These are phyloP conservation scores for Orbicella faveolata DNA, from an alignment of 64 coral and sea anemone species.

Conservation along the genomic window DNA sequence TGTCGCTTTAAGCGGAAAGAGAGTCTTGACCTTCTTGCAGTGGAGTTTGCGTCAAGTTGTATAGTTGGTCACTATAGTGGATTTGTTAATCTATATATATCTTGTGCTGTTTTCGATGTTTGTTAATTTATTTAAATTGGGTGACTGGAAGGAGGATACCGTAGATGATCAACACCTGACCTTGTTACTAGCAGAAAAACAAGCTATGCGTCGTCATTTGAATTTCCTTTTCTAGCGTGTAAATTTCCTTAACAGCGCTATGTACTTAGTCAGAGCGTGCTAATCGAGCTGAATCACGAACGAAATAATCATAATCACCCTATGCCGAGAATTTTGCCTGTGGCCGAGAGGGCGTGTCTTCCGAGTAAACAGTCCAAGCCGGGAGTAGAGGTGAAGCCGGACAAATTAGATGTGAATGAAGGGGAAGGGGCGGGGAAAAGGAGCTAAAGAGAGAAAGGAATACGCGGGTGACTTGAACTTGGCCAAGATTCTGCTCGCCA, in stretches of 20 bases:
- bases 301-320: neutral
- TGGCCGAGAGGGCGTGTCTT: neutral
- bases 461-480: too few species aligned
- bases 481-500: neutral
- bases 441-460: neutral
- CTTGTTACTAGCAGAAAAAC: neutral
- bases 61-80: neutral
- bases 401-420: neutral
- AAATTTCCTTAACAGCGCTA: neutral
- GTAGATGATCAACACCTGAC: neutral
- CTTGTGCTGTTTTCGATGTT: constrained; percentile 9
- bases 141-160: neutral
- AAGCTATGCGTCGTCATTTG: neutral
- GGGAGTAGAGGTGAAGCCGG: neutral
- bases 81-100: neutral
- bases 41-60: neutral
- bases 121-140: neutral
- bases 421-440: neutral
- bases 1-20: constrained; percentile 10
- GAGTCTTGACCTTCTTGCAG: constrained; percentile 4
- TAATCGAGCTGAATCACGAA: neutral
- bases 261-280: neutral
- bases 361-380: neutral
- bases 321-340: neutral
- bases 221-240: neutral